Conservation (phyloP, 2,797 vertebrate genomes). For the Anabas testudineus region DNA sequence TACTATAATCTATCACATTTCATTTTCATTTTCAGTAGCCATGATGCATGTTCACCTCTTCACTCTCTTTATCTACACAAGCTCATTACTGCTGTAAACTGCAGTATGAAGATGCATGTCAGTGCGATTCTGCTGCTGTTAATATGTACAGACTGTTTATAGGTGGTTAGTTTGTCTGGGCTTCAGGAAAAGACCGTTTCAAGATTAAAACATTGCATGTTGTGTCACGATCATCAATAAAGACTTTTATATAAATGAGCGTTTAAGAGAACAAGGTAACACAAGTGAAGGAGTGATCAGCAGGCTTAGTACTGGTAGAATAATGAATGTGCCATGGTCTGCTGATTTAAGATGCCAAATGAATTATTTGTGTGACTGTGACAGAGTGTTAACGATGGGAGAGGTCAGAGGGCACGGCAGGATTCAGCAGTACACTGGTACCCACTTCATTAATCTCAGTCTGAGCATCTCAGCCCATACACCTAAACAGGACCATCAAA, state of each 20-base stretch:
- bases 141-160: background rate
- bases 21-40: background rate
- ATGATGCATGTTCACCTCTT: background rate
- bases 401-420: constrained; percentile 38
- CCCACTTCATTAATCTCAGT: constrained; percentile 28
- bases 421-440: constrained; percentile 3
- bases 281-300: background rate
- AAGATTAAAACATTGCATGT: constrained; percentile 51
- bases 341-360: constrained; percentile 16
- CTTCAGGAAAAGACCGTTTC: constrained; percentile 33
- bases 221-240: constrained; percentile 22
- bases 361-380: constrained; percentile 42
- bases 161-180: background rate
- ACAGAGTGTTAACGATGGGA: constrained; percentile 24
- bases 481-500: background rate
- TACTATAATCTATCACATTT: background rate
- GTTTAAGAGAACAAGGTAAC: background rate
- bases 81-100: background rate
- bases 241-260: too few species aligned
- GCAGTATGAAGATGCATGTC: background rate
- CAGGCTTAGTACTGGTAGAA: background rate
- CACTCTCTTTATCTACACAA: background rate
- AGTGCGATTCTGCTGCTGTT: background rate
- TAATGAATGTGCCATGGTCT: constrained; percentile 14
- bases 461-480: background rate